Percentiles rank a stretch among this genome's conserved stretches.
Evolutionary conservation across 2,113 vertebrate genomes (phyloP).

Genomic region (Oophaga pumilio): DNA sequence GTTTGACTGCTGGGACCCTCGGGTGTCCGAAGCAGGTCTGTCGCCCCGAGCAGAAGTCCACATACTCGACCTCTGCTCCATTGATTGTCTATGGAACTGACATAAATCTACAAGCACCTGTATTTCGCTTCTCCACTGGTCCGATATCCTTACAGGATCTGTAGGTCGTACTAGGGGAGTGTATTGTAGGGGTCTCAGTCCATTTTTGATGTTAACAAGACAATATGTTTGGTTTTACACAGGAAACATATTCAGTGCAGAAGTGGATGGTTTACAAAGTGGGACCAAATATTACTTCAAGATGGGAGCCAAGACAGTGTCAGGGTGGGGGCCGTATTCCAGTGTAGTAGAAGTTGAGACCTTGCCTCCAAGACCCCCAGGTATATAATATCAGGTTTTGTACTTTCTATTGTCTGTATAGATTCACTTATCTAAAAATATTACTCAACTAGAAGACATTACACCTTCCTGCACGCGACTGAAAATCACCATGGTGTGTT

Average conservation of each 20-base stretch:
- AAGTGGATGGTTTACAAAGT: conserved; percentile 84
- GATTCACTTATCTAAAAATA: too few relatives aligned
- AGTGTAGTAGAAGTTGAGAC: conserved; percentile 86
- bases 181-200: neutral
- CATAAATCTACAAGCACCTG: too few relatives aligned
- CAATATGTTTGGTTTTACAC: conserved; percentile 19
- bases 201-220: neutral
- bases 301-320: conserved; percentile 87
- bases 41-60: too few relatives aligned
- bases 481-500: neutral
- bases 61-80: too few relatives aligned
- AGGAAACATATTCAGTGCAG: conserved; percentile 88
- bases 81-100: too few relatives aligned
- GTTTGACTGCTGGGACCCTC: too few relatives aligned
- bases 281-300: conserved; percentile 93
- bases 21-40: too few relatives aligned
- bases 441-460: neutral
- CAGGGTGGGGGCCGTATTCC: conserved; percentile 90
- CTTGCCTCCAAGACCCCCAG: conserved; percentile 75
- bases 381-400: conserved; percentile 60
- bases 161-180: neutral
- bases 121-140: too few relatives aligned
- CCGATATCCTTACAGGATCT: neutral
- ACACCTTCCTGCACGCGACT: neutral
- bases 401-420: neutral